Conservation (phyloP, 2,888 invertebrate genomes). For the Tuberolachnus salignus region DNA sequence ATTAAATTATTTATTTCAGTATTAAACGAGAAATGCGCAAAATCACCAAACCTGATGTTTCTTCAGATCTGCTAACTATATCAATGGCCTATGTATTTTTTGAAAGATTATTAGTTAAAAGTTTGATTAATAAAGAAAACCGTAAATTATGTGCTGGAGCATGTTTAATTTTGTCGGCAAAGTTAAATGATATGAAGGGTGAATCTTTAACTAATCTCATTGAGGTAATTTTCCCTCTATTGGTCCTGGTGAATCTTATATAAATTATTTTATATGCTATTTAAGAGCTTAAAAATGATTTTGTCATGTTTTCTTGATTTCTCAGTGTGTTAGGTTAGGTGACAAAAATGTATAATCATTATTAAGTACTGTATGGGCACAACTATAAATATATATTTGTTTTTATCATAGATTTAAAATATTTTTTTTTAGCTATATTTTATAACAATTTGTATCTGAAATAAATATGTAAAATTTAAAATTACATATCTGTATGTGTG, state of each 20-base stretch:
- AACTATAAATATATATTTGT: no score
- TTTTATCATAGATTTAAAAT: no score
- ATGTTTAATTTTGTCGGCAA: conserved; percentile 90
- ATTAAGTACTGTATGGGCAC: no score
- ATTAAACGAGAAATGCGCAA: conserved; percentile 95
- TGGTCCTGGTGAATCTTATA: no score
- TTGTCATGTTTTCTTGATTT: neutral
- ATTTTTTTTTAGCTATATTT: no score
- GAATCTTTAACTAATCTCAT: conserved; percentile 83
- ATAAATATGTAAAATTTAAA: no score
- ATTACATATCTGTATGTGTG: no score
- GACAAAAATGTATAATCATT: no score
- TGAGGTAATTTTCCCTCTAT: conserved; percentile 69
- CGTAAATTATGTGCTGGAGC: conserved; percentile 95
- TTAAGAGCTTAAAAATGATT: neutral
- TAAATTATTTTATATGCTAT: no score
- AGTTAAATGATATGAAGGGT: conserved; percentile 96
- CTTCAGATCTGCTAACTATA: conserved; percentile 86
- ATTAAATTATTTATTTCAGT: conserved; percentile 65
- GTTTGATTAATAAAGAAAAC: conserved; percentile 92
- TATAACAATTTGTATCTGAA: no score
- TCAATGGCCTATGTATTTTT: conserved; percentile 99
- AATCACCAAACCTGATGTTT: conserved; percentile 86
- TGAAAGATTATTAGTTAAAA: conserved; percentile 90
- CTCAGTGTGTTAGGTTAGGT: no score